Base-by-base conservation (phyloP, 2,797 vertebrate genomes). In the Ceyx erithaca region DNA sequence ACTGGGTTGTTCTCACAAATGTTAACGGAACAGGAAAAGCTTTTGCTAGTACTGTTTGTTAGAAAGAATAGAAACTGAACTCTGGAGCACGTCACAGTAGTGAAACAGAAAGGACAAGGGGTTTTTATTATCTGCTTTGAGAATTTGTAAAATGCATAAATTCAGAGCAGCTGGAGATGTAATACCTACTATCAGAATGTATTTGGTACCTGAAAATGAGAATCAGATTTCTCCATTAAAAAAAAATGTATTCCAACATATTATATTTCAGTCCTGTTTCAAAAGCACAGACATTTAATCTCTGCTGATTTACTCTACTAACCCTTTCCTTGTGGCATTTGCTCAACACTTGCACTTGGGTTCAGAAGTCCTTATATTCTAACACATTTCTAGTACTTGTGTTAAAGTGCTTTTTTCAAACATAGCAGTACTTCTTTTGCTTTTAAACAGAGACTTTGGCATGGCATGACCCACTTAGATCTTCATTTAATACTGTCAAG, bases 271-370 rank as follows among this genome's bases (percentile, higher is more conserved):
- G 16, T 48, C 46, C 52, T 75, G 48, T 70, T 94, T 94, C 89
- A 62, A 49, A 85, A 90, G 49, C 16, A 16, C 18, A 87, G 67
- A 80, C 26, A 64, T 90, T 89, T 78, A 85, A 78, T 22, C 35
- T 83, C 62, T 80, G 26, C 30, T 57, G 64, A 92, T 95, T 93
- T 94, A 90, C 73, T 83, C 31, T 57, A 41, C 31, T 91, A 83
- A 48, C 30, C 10, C 33, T 72, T 79, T 93, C 87, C 54, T 93
- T 90, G 71, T 62, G 45, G 62, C 31, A 45, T 73, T 90, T 70
- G 31, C 23, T 85, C 67, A 92, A 49, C 21, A 43, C 25, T 55
- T 72, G 35, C 35, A 25, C 35, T 63, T 0, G 3, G 72, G 8
- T 59, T 62, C 18, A 57, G 45, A 82, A 79, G 59, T 31, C 30